Evolutionary conservation across 2,888 invertebrate genomes (phyloP).

Genomic region (Liodrosophila aerea): DNA sequence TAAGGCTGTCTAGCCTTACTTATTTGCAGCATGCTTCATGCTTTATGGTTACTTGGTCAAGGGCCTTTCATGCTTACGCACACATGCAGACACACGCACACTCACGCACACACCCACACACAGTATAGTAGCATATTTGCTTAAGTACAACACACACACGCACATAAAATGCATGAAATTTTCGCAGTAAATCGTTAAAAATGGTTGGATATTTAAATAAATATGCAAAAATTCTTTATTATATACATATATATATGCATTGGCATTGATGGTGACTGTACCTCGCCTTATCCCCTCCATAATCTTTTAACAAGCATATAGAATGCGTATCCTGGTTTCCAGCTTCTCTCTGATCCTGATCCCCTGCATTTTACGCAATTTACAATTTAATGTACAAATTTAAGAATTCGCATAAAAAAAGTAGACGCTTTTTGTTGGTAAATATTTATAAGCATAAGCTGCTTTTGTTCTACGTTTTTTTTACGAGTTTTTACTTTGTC

Average conservation of each 20-base stretch:
- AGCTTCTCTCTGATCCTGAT: background rate
- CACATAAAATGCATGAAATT: conserved; percentile 70
- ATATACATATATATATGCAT: too few species aligned
- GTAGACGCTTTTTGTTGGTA: conserved; percentile 27
- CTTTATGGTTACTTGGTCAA: conserved; percentile 78
- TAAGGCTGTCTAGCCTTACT: conserved; percentile 73
- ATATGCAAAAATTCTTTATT: conserved; percentile 70
- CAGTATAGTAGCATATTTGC: conserved; percentile 45
- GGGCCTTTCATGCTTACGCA: conserved; percentile 66
- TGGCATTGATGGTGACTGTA: too few species aligned
- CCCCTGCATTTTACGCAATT: conserved; percentile 36
- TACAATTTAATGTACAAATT: conserved; percentile 59
- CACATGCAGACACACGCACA: conserved; percentile 19
- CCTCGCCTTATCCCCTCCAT: background rate
- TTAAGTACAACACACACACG: conserved; percentile 38
- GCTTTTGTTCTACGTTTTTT: conserved; percentile 38
- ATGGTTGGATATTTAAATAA: conserved; percentile 75
- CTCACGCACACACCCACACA: conserved; percentile 21
- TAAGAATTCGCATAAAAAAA: conserved; percentile 56
- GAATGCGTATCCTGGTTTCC: background rate
- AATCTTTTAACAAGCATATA: background rate
- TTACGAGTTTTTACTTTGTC: conserved; percentile 37
- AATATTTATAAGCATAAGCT: conserved; percentile 48
- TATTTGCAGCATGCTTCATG: conserved; percentile 75
- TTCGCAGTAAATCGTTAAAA: conserved; percentile 70